Base-by-base conservation (phyloP, 2,888 invertebrate species). In the Alentia gelatinosa region DNA sequence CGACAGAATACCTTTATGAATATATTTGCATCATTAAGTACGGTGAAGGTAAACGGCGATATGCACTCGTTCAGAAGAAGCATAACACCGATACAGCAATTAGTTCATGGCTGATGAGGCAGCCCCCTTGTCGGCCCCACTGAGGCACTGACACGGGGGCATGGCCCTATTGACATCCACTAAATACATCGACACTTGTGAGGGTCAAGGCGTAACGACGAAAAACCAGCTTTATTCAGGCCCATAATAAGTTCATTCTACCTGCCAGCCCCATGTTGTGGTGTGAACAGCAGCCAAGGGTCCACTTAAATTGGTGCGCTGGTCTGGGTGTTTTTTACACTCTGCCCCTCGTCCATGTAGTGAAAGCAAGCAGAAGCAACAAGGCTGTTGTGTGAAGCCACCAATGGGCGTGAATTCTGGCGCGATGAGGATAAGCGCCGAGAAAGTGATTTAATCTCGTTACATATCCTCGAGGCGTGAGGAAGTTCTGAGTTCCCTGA, bases 61-160 rank as follows among this genome's bases (percentile, higher is more conserved):
- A 47, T n/a, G 86, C 86, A 33, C 12, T 86, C 26, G 47, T 42
- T 15, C 47, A 47, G 86, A 86, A 50, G 86, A 86, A 30, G 86
- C 86, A 86, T 86, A 86, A 86, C 86, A 86, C 86, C 86, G 86
- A 86, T 86, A 86, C 86, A 86, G 86, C 86, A 86, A 86, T 86
- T 86, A 86, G 86, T 86, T 86, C 50, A 42, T 47, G 86, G 26
- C 33, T 47, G 47, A 47, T 86, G 86, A 42, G 42, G 42, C 50
- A 23, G 26, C 33, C 86, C n/a, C n/a, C 42, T 42, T 30, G 86
- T 42, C 33, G 86, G 86, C 47, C 42, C 83, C 40, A 42, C 83
- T 42, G 83, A n/a, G 83, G 83, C 74, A 42, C 35, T 83, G 86
- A 86, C 86, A 47, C 19, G 47, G 7, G 86, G 86, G 26, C 86